Conservation (phyloP, 2,888 invertebrate species). For the Eugnorisma glareosa region DNA sequence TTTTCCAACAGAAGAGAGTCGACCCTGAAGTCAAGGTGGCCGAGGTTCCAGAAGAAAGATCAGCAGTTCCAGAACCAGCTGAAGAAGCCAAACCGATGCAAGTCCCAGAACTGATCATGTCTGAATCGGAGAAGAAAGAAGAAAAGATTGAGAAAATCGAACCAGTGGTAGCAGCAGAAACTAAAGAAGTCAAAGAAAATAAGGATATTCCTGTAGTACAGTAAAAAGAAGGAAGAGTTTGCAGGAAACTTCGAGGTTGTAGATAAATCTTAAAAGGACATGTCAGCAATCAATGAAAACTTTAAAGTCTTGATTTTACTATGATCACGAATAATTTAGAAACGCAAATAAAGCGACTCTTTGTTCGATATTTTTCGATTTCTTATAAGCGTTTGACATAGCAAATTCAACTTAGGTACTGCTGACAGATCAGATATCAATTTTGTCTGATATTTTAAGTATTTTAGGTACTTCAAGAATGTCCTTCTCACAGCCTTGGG, state of each 20-base stretch:
- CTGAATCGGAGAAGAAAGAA: slow-evolving; percentile 81
- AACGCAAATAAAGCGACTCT: not conserved
- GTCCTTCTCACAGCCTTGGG: slow-evolving; percentile 22
- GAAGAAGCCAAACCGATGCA: slow-evolving; percentile 77
- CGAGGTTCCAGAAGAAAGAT: slow-evolving; percentile 61
- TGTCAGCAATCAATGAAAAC: not conserved
- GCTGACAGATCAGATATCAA: not conserved
- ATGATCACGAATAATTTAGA: not conserved
- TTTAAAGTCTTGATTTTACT: not conserved
- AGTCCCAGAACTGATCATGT: slow-evolving; percentile 86
- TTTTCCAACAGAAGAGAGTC: slow-evolving; percentile 71
- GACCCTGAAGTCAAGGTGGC: slow-evolving; percentile 72
- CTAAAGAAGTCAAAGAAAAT: slow-evolving; percentile 57
- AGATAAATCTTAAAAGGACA: slow-evolving; percentile 1
- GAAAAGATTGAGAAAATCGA: slow-evolving; percentile 75
- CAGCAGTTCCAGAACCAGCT: slow-evolving; percentile 68
- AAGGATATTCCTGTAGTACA: slow-evolving; percentile 50
- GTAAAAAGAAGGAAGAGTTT: slow-evolving; percentile 21
- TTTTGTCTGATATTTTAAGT: slow-evolving; percentile 17
- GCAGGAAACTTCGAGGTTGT: slow-evolving; percentile 21
- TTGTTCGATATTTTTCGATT: not conserved
- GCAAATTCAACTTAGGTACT: not conserved
- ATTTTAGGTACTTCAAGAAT: not conserved
- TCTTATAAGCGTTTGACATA: slow-evolving; percentile 12
- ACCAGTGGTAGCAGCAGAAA: slow-evolving; percentile 64